Base-by-base conservation (phyloP, 2,113 vertebrate species). In the Sardina pilchardus region DNA sequence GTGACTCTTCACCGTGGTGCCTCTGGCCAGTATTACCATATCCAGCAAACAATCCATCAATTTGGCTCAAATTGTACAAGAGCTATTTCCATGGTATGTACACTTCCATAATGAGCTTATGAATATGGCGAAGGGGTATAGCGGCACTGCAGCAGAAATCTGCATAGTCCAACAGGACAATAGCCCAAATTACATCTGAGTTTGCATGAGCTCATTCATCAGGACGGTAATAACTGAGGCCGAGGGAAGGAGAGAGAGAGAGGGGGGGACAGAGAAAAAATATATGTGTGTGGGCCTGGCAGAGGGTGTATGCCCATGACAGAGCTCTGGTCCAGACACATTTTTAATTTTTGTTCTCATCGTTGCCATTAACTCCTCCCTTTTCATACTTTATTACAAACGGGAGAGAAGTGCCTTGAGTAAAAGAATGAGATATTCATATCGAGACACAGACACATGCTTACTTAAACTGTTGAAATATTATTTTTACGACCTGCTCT, bases 141-240 rank as follows among this genome's bases (percentile, higher is more conserved):
- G 56, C 81, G 82, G 59, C 84, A 83, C 83, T 86, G 87, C 83
- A 83, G 87, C 87, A 87, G 87, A 85, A 88, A 88, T 88, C 87
- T 88, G 85, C 85, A 88, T 88, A 88, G 53, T 47, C 82, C 86
- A 82, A 84, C 59, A 81, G 67, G 85, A 88, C 63, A 78, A 36
- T 78, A 81, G 83, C 78, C 59, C 43, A 87, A 90, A 90, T 88
- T 88, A 82, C 82, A 85, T 87, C 86, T 85, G 87, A 86, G 85
- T 88, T 84, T 84, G 87, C 81, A 78, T 82, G 85, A 71, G 83
- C 59, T 48, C 87, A 90, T 90, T 90, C 88, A 86, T 90, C 84
- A 88, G 78, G n/a, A 43, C 17, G 48, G 78, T 71, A 84, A 82
- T 84, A 84, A 81, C 81, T 82, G 83, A 21, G 26, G 50, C 44